Conservation (phyloP, 53 echinoderm and acorn worm species). For the Glandiceps talaboti region DNA sequence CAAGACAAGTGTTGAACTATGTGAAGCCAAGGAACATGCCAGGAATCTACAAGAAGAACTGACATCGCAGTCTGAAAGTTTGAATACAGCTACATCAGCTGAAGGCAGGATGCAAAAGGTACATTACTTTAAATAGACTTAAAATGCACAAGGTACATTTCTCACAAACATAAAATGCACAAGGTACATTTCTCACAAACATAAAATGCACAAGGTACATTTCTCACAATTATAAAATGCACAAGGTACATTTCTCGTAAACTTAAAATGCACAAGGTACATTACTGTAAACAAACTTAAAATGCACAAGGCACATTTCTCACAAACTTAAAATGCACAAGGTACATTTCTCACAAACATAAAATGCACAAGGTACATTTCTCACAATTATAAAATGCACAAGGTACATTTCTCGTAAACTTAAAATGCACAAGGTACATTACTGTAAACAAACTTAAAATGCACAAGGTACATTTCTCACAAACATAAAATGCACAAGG, state of each 20-base stretch:
- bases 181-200: neutral
- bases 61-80: slow-evolving; percentile 51
- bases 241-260: neutral
- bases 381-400: neutral
- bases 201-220: neutral
- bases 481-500: neutral
- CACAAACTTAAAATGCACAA: neutral
- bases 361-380: neutral
- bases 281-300: neutral
- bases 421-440: neutral
- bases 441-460: neutral
- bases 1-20: slow-evolving; percentile 36
- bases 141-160: neutral
- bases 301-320: neutral
- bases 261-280: neutral
- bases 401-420: neutral
- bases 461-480: neutral
- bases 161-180: neutral
- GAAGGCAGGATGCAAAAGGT: neutral
- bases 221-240: neutral
- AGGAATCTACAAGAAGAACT: slow-evolving; percentile 47
- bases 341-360: neutral
- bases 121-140: no score
- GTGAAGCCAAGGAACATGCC: slow-evolving; percentile 47
- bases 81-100: neutral